Evolutionary conservation across 2,113 vertebrate species (phyloP), one percentile per base, ranked within the genome.

Genomic region (Dasypus novemcinctus): DNA sequence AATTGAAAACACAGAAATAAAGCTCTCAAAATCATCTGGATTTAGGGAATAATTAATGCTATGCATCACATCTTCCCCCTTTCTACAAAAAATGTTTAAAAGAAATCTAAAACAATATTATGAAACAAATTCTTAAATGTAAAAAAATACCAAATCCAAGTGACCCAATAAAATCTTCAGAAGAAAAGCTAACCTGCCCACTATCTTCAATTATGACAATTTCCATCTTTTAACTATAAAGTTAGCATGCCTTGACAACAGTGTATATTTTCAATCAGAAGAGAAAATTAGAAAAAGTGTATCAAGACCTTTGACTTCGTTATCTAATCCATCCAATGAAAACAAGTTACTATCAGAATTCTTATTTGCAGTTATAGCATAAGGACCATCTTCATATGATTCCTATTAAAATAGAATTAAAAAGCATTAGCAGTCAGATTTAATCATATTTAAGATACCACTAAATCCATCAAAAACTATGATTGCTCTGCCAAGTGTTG

Each of bases 301-400:
- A 91, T 92, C 82, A 85, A 96, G 98, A 99, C 99, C 99, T 98
- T 99, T 99, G 13, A 99, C 98, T 96, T 99, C 97, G 87, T 98
- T 97, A 88, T 98, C 98, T 90, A 98, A 96, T 72, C 97, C 97
- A 96, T 99, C 99, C 93, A 98, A 94, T 69, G 98, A 96, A 97
- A 98, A 96, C 87, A 99, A 96, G 84, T 98, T 98, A 96, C 98
- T 98, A 97, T 99, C 99, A 79, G 97, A 95, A 97, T 95, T 98
- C 96, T 98, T 98, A 97, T 97, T 98, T 97, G 98, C 98, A 96
- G 98, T 90, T 89, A 97, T 81, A 87, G 96, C 89, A 96, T 97
- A 97, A 79, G 98, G 93, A 61, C 95, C 96, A 83, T 99, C 99
- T 97, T 99, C 99, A 93, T 96, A 98, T 61, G 87, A 94, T 41